Evolutionary conservation across 2,113 vertebrate species (phyloP).

Genomic region (Psettodes erumei): DNA sequence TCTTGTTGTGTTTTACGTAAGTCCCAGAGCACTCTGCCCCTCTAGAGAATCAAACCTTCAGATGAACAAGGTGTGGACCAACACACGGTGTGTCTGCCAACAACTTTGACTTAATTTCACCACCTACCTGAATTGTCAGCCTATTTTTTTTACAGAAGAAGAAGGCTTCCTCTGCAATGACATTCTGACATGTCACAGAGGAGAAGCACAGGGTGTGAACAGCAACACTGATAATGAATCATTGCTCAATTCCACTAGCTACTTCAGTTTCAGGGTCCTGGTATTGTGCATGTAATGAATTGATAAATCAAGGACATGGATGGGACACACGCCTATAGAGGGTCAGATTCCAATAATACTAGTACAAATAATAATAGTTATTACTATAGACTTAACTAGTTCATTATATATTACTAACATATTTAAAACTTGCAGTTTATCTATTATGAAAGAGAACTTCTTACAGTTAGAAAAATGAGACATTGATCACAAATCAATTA

Average conservation of each 20-base stretch:
- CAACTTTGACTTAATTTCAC: neutral
- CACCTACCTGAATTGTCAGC: neutral
- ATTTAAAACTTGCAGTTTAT: too few species aligned
- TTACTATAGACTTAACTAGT: too few species aligned
- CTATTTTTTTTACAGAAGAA: neutral
- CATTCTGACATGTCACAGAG: too few species aligned
- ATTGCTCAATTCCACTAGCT: neutral
- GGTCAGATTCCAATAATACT: neutral
- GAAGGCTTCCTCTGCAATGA: too few species aligned
- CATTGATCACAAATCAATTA: neutral
- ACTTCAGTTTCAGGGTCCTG: neutral
- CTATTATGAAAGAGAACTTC: too few species aligned
- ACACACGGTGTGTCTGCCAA: neutral
- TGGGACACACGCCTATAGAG: neutral
- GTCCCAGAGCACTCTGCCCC: too few species aligned
- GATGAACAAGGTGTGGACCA: neutral
- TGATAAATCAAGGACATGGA: neutral
- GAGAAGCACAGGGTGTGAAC: neutral
- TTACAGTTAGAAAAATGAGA: neutral
- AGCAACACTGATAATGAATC: neutral
- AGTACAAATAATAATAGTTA: too few species aligned
- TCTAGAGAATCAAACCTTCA: neutral
- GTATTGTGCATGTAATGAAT: neutral
- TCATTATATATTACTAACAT: too few species aligned
- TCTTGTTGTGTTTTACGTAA: neutral